phyloP scores from a whole-genome alignment of 1,140 invertebrate species.

The Zaprionus vittiger region DNA sequence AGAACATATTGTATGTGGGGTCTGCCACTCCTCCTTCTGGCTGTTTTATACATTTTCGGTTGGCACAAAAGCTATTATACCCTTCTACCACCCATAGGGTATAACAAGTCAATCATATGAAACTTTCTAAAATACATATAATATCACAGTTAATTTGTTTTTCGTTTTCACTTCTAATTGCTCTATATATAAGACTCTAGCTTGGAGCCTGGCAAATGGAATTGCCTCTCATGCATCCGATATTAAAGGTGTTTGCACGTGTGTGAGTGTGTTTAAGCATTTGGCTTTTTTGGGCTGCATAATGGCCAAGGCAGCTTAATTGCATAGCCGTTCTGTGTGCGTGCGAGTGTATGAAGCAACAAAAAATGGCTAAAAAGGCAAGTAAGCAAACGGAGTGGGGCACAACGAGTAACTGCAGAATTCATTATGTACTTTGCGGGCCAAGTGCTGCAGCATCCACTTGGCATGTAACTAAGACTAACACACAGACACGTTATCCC shows the following conservation, averaged over 20 bases:
- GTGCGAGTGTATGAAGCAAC: conserved; percentile 16
- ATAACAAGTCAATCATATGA: too few relatives aligned
- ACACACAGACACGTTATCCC: conserved; percentile 18
- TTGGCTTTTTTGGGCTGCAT: conserved; percentile 21
- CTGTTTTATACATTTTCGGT: too few relatives aligned
- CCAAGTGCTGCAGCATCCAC: conserved; percentile 39
- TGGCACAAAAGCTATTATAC: too few relatives aligned
- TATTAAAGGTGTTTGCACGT: background rate
- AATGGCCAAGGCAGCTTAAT: conserved; percentile 62
- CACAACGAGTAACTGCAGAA: conserved; percentile 25
- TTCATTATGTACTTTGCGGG: conserved; percentile 61
- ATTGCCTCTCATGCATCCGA: background rate
- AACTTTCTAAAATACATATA: too few relatives aligned
- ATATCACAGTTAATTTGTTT: too few relatives aligned
- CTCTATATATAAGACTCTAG: background rate
- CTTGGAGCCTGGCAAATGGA: conserved; percentile 2
- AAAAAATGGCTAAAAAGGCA: conserved; percentile 57
- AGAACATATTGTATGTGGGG: too few relatives aligned
- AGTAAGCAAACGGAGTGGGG: conserved; percentile 50
- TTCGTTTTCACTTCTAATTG: too few relatives aligned
- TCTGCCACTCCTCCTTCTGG: too few relatives aligned
- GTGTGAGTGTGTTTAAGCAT: conserved; percentile 29
- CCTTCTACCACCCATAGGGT: too few relatives aligned
- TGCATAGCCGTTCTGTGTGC: conserved; percentile 38
- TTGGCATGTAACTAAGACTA: conserved; percentile 48